Conservation (phyloP, 2,797 vertebrate species). For the Ctenopoma multispine region DNA sequence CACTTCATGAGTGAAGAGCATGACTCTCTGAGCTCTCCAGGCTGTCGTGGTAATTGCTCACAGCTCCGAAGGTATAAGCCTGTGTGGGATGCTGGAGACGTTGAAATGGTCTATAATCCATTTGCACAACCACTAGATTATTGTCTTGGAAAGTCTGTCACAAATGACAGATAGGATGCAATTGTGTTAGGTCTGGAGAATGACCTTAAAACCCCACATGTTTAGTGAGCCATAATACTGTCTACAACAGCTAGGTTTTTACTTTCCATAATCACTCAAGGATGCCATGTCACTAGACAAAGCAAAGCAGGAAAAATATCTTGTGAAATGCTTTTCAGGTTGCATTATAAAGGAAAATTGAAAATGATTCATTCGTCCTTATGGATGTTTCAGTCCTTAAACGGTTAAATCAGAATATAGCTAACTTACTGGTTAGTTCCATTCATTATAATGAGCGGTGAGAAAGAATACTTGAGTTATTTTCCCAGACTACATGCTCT, state of each 20-base stretch:
- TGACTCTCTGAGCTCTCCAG: slow-evolving; percentile 18
- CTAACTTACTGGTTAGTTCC: neutral
- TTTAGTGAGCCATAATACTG: neutral
- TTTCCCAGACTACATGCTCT: neutral
- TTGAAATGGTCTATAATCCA: slow-evolving; percentile 45
- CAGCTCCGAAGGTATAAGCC: slow-evolving; percentile 13
- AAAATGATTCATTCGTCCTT: neutral
- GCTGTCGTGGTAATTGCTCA: slow-evolving; percentile 17
- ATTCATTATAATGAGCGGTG: too few species aligned
- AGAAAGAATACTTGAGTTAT: too few species aligned
- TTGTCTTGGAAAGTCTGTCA: neutral
- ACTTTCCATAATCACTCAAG: neutral
- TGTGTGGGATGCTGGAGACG: slow-evolving; percentile 61
- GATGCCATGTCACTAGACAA: neutral
- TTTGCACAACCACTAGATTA: slow-evolving; percentile 21
- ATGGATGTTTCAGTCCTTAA: too few species aligned
- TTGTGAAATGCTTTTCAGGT: neutral
- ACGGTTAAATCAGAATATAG: neutral
- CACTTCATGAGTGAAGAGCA: slow-evolving; percentile 19
- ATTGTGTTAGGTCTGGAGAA: neutral
- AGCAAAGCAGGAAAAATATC: neutral
- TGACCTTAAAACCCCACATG: neutral
- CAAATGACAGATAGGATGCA: slow-evolving; percentile 3
- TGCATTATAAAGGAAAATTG: neutral
- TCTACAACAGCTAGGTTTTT: neutral